These are phyloP conservation scores for Teleogryllus occipitalis DNA, from an alignment of 1,140 invertebrate species.

Conservation along the genomic window DNA sequence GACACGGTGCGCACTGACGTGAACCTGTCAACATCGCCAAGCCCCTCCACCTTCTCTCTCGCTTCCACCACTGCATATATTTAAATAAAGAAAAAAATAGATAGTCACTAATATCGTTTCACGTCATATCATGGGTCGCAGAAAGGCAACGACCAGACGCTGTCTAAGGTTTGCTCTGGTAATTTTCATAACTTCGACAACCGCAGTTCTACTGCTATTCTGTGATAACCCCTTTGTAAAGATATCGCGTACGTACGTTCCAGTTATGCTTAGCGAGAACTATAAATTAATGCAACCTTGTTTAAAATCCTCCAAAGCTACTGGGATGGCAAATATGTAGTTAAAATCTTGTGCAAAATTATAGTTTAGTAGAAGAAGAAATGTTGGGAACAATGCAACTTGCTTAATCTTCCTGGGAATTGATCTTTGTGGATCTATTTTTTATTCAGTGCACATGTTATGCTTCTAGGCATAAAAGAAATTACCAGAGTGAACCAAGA, in stretches of 20 bases:
- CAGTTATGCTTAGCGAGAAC: background rate
- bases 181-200: slow-evolving; percentile 12
- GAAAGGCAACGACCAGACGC: slow-evolving; percentile 9
- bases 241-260: background rate
- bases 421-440: slow-evolving; percentile 1
- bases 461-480: background rate
- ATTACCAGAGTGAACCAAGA: slow-evolving; percentile 20
- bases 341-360: background rate
- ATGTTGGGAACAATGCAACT: slow-evolving; percentile 4
- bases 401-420: slow-evolving; percentile 4
- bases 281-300: background rate
- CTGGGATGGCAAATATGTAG: background rate
- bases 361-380: background rate
- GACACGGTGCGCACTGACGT: background rate
- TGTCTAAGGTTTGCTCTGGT: slow-evolving; percentile 20
- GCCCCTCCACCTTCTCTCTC: slow-evolving; percentile 20
- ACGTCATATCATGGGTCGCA: slow-evolving; percentile 4
- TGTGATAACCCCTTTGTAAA: slow-evolving; percentile 14
- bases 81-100: slow-evolving; percentile 9
- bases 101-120: slow-evolving; percentile 15
- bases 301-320: background rate
- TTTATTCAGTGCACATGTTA: background rate
- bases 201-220: slow-evolving; percentile 18
- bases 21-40: slow-evolving; percentile 7
- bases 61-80: slow-evolving; percentile 20